Conservation (phyloP, 2,888 invertebrate species). For the Aplocera efformata region DNA sequence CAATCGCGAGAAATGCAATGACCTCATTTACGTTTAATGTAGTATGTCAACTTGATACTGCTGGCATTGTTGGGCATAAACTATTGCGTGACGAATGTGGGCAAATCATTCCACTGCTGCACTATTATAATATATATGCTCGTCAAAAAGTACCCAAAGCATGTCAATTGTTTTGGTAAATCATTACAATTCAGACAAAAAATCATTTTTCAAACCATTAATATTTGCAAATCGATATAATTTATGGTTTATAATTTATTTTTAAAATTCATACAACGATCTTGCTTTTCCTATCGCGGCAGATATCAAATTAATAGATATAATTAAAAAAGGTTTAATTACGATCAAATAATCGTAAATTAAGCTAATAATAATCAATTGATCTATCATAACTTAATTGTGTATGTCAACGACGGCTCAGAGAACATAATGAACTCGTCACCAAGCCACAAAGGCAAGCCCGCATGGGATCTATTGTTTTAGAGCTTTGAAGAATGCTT, state of each 20-base stretch:
- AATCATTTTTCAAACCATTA: too few relatives aligned
- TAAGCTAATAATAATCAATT: constrained; percentile 39
- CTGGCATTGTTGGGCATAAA: constrained; percentile 41
- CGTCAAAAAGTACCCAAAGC: too few relatives aligned
- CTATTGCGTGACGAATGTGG: constrained; percentile 50
- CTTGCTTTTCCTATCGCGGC: constrained; percentile 31
- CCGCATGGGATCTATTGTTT: constrained; percentile 71
- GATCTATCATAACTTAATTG: constrained; percentile 49
- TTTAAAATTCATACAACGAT: constrained; percentile 23
- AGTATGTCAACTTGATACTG: constrained; percentile 33
- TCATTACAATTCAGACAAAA: too few relatives aligned
- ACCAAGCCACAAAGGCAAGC: constrained; percentile 43
- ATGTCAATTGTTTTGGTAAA: too few relatives aligned
- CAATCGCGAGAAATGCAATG: constrained; percentile 29
- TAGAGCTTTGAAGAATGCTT: constrained; percentile 48
- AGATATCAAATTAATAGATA: constrained; percentile 40
- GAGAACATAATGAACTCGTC: constrained; percentile 39
- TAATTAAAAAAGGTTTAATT: too few relatives aligned
- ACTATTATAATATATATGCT: too few relatives aligned
- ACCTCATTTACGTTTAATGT: constrained; percentile 47
- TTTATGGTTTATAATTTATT: too few relatives aligned
- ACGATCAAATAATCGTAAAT: neutral
- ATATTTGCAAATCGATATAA: too few relatives aligned
- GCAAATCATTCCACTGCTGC: constrained; percentile 36
- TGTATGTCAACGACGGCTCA: constrained; percentile 47